Evolutionary conservation across 2,888 invertebrate genomes (phyloP), one percentile per base, ranked within the genome.

Genomic region (Brachyopa scutellaris): DNA sequence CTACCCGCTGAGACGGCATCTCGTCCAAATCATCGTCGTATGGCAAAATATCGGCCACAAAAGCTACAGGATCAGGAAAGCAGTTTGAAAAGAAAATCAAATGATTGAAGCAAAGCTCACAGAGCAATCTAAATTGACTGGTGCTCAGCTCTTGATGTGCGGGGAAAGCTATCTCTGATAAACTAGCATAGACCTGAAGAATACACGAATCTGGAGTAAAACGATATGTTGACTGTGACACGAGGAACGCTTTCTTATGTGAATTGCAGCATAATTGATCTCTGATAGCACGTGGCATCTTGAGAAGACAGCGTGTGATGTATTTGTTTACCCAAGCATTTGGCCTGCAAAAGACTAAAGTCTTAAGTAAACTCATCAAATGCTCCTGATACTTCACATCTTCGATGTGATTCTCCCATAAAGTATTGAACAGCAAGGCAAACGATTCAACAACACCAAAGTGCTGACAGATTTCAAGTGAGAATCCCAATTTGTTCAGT

Each of bases 161-260:
- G 1, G 86, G 87, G 59, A 89, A 89, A 0, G 86, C 86, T 2
- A 87, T 83, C 82, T 89, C 89, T 11, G 89, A 72, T 3, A 89
- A 84, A 1, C 88, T 87, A 6, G 88, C 86, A 29, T 89, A 88
- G 2, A 89, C 89, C 70, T 89, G 89, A 31, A 89, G 59, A 19
- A 89, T 55, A 59, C 89, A 89, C 0, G 89, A 88, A 1, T 88
- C 86, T 0, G 88, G 86, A 0, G 86, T 85, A 67, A 88, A 89
- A 6, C 88, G 87, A 69, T 88, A 88, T 1, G 86, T 36, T 0
- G 88, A 87, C 1, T 86, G 86, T 7, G 88, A 61, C 1, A 72
- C 55, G 11, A 55, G 59, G n/a, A 82, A 82, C 1, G 70, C 11
- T 0, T 64, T 59, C 2, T 38, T 1, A 0, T 36, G 53, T 0